Evolutionary conservation across 2,888 invertebrate species (phyloP), one percentile per base, ranked within the genome.

Genomic region (Mythimna loreyi): DNA sequence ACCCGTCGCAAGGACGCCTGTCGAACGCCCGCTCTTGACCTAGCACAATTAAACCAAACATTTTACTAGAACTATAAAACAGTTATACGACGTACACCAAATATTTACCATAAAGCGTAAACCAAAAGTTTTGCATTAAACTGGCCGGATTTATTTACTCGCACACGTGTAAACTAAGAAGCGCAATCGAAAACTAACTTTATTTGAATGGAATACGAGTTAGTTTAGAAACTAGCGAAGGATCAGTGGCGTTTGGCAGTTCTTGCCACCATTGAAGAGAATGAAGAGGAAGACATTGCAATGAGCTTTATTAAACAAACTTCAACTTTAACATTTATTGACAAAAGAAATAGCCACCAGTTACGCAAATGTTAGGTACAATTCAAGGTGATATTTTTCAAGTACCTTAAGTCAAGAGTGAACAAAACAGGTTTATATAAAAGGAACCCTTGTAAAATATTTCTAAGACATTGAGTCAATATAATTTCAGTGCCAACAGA

Each of bases 71-170:
- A 94, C 95, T 95, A 95, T 96, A 95, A 95, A 96, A 94, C 94
- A 92, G 93, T 93, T 94, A 94, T 92, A 94, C 94, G 94, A 93
- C 92, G 93, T 93, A 92, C 92, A 95, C 95, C 93, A 96, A 95
- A 96, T 96, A 96, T 96, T 96, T 96, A 96, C 95, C 95, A 95
- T 95, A 94, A 94, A 95, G 93, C 94, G 95, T 95, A 95, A 95
- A 95, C 95, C 94, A 94, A 95, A 95, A 95, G 93, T 94, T 95
- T 95, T 95, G 95, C 95, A 95, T 94, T 94, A 93, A 94, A 94
- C 94, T 94, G 89, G 91, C 91, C 89, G 89, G 93, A 92, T 95
- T 94, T 95, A 94, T 95, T 94, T 94, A 94, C 92, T 90, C 89
- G 85, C 83, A 87, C 85, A 88, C 86, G 87, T 88, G 89, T 93